These are phyloP conservation scores for Thunnus albacares DNA, from an alignment of 2,797 vertebrate genomes.

Conservation along the genomic window DNA sequence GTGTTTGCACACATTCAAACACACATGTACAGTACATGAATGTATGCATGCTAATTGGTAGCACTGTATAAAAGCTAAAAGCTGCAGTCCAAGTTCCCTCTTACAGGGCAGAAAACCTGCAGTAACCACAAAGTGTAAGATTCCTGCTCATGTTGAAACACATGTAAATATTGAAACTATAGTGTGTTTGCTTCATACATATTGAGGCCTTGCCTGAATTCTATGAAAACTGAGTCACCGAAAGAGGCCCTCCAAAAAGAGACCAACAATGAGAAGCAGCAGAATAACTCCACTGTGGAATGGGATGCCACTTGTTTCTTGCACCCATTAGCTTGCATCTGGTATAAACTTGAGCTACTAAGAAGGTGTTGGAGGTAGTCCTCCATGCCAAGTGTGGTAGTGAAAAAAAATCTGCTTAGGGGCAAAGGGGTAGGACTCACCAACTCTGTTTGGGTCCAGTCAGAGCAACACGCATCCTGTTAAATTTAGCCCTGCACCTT, in stretches of 20 bases:
- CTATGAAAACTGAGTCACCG: neutral
- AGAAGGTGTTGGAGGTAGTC: neutral
- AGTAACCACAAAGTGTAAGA: constrained; percentile 6
- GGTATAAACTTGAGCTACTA: neutral
- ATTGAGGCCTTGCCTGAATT: constrained; percentile 7
- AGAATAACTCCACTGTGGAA: neutral
- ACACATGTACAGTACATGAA: neutral
- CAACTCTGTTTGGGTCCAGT: neutral
- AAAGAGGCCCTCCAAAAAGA: neutral
- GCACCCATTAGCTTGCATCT: neutral
- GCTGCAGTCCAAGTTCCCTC: constrained; percentile 8
- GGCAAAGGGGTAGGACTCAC: neutral
- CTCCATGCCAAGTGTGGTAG: neutral
- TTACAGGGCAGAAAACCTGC: constrained; percentile 30
- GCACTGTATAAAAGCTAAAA: constrained; percentile 35
- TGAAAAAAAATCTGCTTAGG: neutral
- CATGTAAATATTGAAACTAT: constrained; percentile 1
- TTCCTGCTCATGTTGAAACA: constrained; percentile 21
- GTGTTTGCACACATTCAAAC: constrained; percentile 11
- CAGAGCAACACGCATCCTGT: constrained; percentile 6
- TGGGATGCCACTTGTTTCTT: neutral
- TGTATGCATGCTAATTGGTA: constrained; percentile 1
- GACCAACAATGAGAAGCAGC: neutral
- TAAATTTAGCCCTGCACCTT: constrained; percentile 9
- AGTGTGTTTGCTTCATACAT: constrained; percentile 1